Evolutionary conservation across 2,797 vertebrate genomes (phyloP), one percentile per base, ranked within the genome.

Genomic region (Pogoniulus pusillus): DNA sequence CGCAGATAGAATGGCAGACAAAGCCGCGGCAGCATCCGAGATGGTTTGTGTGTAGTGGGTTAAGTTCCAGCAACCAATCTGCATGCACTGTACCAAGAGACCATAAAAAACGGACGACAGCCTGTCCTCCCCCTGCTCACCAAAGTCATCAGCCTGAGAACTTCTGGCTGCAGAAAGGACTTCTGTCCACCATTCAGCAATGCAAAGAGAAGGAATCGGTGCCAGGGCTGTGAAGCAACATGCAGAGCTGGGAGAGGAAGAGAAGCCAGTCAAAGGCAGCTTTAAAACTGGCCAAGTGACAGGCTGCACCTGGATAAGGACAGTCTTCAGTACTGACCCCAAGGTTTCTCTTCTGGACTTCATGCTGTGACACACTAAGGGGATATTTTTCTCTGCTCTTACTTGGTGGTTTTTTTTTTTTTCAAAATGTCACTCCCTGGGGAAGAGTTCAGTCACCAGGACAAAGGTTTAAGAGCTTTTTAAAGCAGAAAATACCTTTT

Each of bases 141-240:
- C 96, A 98, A 85, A 47, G 98, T 97, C 95, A 99, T 89, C 71
- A 99, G 96, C 93, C 97, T 97, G 89, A 99, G 98, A 84, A 98
- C 96, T 90, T 98, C 98, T 22, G 99, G 98, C 91, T 98, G 98
- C 76, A 99, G 97, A 76, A 98, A 93, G 77, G 96, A 95, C 91
- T 94, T 98, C 71, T 98, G 97, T 68, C 96, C 97, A 53, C 98
- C 97, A 94, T 75, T 97, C 65, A 99, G 95, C 65, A 98, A 96
- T 11, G 97, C 97, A 96, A 97, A 96, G 66, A 99, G 96, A 90
- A 99, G 96, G 97, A 99, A 98, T 45, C 97, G 97, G 95, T 97
- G 98, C 99, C 99, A 99, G 1, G 98, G 98, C 95, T 99, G 99
- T 73, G 97, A 98, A 93, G 96, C 97, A 81, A 97, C 94, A 4